These are phyloP conservation scores for Drosophila sp. DNA, from an alignment of 1,140 invertebrate genomes.

Conservation along the genomic window DNA sequence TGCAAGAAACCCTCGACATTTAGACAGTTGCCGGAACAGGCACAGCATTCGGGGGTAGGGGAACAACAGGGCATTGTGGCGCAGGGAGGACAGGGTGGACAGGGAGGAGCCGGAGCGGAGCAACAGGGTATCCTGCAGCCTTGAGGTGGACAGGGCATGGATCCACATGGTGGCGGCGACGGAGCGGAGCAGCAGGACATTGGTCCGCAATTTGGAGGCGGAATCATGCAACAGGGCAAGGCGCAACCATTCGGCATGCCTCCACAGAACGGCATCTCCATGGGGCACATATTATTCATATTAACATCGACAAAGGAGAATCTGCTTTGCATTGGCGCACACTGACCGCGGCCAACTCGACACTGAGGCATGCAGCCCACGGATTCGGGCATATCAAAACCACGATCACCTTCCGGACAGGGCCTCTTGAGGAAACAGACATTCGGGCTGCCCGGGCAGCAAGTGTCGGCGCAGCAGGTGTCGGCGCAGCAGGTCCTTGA, in stretches of 20 bases:
- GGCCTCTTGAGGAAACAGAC: background rate
- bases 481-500: background rate
- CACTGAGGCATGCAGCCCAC: background rate
- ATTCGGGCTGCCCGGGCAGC: background rate
- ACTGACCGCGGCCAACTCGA: background rate
- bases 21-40: slow-evolving; percentile 23
- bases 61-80: slow-evolving; percentile 2
- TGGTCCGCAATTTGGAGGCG: background rate
- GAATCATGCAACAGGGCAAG: background rate
- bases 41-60: background rate
- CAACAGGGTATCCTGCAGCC: background rate
- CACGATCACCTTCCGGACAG: background rate
- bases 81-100: background rate
- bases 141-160: background rate
- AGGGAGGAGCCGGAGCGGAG: background rate
- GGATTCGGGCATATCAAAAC: slow-evolving; percentile 3
- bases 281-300: background rate
- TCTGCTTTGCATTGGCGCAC: background rate
- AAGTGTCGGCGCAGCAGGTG: background rate
- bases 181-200: background rate
- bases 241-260: background rate
- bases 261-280: background rate
- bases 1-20: slow-evolving; percentile 23
- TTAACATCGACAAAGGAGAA: slow-evolving; percentile 1
- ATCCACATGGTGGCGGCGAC: background rate